Conservation (phyloP, 2,113 vertebrate species). For the Chlorodrepanis virens region DNA sequence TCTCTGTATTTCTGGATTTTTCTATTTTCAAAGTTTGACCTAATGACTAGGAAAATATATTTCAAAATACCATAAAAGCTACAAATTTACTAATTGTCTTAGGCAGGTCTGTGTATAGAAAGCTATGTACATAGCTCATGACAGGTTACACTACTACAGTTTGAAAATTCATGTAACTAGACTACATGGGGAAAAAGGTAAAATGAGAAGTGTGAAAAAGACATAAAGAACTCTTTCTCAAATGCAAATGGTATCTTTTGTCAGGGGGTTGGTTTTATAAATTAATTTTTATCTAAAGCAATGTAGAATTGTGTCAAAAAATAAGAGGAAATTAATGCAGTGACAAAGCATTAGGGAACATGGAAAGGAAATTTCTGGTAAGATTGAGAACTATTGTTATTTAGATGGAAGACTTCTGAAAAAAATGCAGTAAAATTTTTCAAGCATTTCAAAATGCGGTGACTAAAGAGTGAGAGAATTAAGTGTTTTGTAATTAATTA, state of each 20-base stretch:
- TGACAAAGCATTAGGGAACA: not conserved
- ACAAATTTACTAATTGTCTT: not conserved
- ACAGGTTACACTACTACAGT: not conserved
- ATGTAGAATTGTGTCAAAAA: not conserved
- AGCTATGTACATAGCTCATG: not conserved
- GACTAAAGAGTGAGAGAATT: not conserved
- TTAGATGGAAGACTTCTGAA: not conserved
- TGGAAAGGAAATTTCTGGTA: not conserved
- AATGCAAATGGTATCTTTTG: not conserved
- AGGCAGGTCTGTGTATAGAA: not conserved
- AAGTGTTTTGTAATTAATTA: not conserved
- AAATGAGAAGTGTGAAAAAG: not conserved
- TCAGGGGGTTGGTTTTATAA: fast-evolving
- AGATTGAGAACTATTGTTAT: not conserved
- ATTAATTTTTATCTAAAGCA: not conserved
- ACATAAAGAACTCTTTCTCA: not conserved
- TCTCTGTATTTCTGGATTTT: not conserved
- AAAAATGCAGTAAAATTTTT: not conserved
- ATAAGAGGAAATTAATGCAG: not conserved
- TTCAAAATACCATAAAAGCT: not conserved
- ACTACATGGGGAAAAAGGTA: not conserved
- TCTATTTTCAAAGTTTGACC: not conserved
- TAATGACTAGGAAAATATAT: not conserved
- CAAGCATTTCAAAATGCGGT: not conserved
- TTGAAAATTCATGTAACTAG: not conserved